These are phyloP conservation scores for Osmerus eperlanus DNA, from an alignment of 2,113 vertebrate genomes.

Conservation along the genomic window DNA sequence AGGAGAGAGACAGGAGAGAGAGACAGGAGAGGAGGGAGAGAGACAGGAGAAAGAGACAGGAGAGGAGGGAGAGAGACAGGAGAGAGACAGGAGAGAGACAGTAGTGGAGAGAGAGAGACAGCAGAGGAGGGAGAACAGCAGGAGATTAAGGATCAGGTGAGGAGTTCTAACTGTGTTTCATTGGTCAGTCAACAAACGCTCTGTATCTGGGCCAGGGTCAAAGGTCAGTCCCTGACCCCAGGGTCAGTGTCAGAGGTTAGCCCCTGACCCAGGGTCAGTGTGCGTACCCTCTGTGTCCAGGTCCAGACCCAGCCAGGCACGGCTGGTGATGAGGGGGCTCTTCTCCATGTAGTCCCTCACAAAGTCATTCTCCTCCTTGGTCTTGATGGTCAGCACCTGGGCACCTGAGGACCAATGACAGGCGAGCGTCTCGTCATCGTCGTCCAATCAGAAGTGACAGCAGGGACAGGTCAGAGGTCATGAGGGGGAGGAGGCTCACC, in stretches of 20 bases:
- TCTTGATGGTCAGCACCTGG: conserved; percentile 77
- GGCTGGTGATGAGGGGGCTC: conserved; percentile 80
- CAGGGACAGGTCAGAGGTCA: no score
- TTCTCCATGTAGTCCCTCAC: conserved; percentile 76
- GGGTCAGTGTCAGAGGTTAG: no score
- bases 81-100: not conserved
- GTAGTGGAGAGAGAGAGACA: not conserved
- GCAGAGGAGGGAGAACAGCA: not conserved
- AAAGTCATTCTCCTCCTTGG: conserved; percentile 87
- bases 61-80: not conserved
- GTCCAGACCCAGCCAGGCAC: conserved; percentile 83
- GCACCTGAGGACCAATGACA: conserved; percentile 66
- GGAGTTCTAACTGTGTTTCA: no score
- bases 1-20: not conserved
- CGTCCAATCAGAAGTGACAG: no score
- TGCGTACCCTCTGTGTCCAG: conserved; percentile 63
- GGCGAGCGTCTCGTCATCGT: no score
- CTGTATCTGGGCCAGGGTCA: no score
- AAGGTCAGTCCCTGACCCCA: no score
- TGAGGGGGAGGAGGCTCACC: conserved; percentile 67
- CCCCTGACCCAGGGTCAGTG: not conserved
- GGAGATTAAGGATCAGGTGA: not conserved
- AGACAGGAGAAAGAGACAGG: not conserved
- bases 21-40: not conserved
- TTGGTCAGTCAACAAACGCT: no score